Evolutionary conservation across 92 coral and sea anemone genomes (phyloP).

Genomic region (Montipora capitata): DNA sequence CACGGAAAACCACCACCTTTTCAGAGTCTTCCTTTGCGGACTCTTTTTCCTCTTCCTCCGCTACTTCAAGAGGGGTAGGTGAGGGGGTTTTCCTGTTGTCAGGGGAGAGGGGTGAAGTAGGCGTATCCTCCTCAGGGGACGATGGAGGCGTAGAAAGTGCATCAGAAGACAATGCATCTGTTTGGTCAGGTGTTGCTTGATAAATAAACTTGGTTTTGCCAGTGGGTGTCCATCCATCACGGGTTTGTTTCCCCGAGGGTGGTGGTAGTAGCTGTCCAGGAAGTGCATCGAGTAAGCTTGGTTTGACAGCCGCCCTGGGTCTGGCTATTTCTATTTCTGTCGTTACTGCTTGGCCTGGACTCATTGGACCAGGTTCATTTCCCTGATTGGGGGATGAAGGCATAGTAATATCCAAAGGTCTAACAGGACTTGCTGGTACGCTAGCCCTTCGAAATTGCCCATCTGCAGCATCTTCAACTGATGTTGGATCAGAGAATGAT

Average conservation of each 20-base stretch:
- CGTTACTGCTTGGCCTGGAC: slow-evolving; percentile 67
- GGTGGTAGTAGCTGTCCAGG: slow-evolving; percentile 94
- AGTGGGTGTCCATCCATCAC: slow-evolving; percentile 82
- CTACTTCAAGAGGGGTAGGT: slow-evolving; percentile 36
- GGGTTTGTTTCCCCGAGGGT: slow-evolving; percentile 85
- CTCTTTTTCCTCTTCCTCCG: slow-evolving; percentile 31
- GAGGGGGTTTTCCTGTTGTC: slow-evolving; percentile 29
- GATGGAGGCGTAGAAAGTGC: slow-evolving; percentile 67
- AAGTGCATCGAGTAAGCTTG: slow-evolving; percentile 79
- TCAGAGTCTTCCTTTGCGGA: slow-evolving; percentile 20
- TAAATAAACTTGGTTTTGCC: slow-evolving; percentile 27
- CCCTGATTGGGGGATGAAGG: slow-evolving; percentile 14
- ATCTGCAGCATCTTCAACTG: slow-evolving; percentile 65
- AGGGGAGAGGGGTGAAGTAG: slow-evolving; percentile 64
- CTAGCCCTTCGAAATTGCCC: slow-evolving; percentile 26
- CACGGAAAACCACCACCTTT: slow-evolving; percentile 53
- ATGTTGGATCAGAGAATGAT: slow-evolving; percentile 84
- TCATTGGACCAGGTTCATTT: slow-evolving; percentile 45
- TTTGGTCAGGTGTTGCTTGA: slow-evolving; percentile 40
- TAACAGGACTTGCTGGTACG: slow-evolving; percentile 50
- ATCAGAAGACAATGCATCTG: slow-evolving; percentile 26
- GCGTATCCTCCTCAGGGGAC: slow-evolving; percentile 71
- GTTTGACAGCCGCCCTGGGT: slow-evolving; percentile 84
- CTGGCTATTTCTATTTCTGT: slow-evolving; percentile 79
- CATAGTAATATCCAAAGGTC: slow-evolving; percentile 25